phyloP scores from a whole-genome alignment of 2,797 vertebrate genomes.

The Gouania willdenowi region DNA sequence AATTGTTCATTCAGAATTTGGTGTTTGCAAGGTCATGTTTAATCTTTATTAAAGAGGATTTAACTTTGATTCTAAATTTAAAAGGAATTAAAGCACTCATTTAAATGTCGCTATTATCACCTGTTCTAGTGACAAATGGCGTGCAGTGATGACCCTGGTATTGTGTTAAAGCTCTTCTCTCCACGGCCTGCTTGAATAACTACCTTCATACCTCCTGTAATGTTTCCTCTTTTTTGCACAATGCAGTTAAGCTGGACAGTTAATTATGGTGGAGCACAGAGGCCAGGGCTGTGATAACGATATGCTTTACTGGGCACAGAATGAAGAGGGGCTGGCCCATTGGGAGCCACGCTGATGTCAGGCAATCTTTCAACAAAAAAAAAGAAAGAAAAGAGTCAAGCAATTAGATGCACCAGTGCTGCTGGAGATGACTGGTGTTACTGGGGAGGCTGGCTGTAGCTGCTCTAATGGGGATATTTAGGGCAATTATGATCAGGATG shows the following conservation, averaged over 20 bases:
- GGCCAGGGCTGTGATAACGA: conserved; percentile 74
- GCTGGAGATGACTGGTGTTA: conserved; percentile 75
- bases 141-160: conserved; percentile 54
- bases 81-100: no score
- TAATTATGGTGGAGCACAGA: conserved; percentile 78
- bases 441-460: conserved; percentile 74
- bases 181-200: conserved; percentile 63
- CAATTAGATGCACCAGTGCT: conserved; percentile 81
- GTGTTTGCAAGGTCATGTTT: no score
- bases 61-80: no score
- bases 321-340: conserved; percentile 72
- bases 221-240: conserved; percentile 71
- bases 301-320: conserved; percentile 78
- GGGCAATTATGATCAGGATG: conserved; percentile 80
- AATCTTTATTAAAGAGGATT: no score
- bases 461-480: conserved; percentile 79
- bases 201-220: conserved; percentile 63
- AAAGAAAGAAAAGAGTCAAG: conserved; percentile 65
- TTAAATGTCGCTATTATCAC: conserved; percentile 49
- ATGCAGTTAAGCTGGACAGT: conserved; percentile 78
- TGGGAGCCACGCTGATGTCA: conserved; percentile 71
- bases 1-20: no score
- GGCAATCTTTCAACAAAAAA: conserved; percentile 74
- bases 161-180: conserved; percentile 59
- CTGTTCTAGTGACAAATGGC: conserved; percentile 46